phyloP scores from a whole-genome alignment of 2,797 vertebrate species.

The Oophaga sylvatica region DNA sequence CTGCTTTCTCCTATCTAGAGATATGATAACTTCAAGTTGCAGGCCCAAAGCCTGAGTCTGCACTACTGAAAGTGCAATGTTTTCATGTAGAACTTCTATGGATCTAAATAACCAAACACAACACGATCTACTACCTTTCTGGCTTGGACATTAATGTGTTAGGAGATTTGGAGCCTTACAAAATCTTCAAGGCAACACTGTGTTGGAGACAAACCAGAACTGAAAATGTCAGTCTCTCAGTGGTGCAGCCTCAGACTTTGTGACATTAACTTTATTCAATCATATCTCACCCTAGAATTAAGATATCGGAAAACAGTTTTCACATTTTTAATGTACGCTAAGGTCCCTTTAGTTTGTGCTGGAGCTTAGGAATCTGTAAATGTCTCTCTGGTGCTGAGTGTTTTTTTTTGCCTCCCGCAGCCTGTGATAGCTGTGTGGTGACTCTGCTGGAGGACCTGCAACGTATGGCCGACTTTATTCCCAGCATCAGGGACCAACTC shows the following conservation, averaged over 20 bases:
- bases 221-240: not conserved
- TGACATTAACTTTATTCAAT: not conserved
- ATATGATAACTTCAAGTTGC: not conserved
- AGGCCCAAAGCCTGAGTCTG: not conserved
- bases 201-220: not conserved
- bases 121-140: not conserved
- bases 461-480: constrained; percentile 71
- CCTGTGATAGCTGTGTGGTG: constrained; percentile 90
- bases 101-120: not conserved
- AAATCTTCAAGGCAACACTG: not conserved
- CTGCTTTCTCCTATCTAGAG: too few relatives aligned
- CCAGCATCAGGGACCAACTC: constrained; percentile 74
- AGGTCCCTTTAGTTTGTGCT: not conserved
- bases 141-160: not conserved
- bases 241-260: not conserved
- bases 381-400: not conserved
- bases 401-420: constrained; percentile 66
- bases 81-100: not conserved
- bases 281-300: not conserved
- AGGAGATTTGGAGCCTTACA: not conserved
- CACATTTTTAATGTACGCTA: not conserved
- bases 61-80: not conserved
- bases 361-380: not conserved
- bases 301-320: not conserved
- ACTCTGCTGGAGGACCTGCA: constrained; percentile 88